Evolutionary conservation across 2,797 vertebrate species (phyloP).

Genomic region (Neomorphus geoffroyi): DNA sequence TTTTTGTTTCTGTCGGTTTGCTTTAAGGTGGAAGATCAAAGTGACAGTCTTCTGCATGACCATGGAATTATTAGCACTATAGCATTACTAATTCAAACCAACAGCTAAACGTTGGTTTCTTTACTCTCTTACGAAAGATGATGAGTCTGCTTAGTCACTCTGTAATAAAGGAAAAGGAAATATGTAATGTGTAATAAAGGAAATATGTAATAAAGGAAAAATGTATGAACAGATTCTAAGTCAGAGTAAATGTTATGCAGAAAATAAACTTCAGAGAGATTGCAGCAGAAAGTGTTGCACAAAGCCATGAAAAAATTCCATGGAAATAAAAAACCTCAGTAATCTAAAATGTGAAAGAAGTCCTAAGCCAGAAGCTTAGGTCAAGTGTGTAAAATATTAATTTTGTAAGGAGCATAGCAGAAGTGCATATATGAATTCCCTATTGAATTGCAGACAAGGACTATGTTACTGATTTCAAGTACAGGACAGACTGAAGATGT

Average conservation of each 20-base stretch:
- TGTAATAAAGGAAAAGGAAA: too few relatives aligned
- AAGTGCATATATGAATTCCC: background rate
- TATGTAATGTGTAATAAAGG: background rate
- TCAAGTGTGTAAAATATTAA: background rate
- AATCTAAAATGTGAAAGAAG: background rate
- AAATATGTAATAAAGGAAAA: background rate
- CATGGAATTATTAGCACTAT: background rate
- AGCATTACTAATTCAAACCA: background rate
- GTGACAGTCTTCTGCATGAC: background rate
- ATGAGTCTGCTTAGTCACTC: background rate
- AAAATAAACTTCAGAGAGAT: background rate
- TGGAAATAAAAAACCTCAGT: fast-evolving
- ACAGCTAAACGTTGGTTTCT: background rate
- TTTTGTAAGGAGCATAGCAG: background rate
- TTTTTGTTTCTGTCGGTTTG: background rate
- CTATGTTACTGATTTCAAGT: background rate
- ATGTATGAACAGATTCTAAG: background rate
- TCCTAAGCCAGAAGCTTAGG: background rate
- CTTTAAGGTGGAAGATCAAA: background rate
- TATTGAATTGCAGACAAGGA: background rate
- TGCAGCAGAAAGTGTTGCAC: background rate
- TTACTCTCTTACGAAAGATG: background rate
- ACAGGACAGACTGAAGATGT: background rate
- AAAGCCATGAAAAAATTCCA: background rate
- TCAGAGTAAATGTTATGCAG: background rate